Base-by-base conservation (phyloP, 2,888 invertebrate genomes). In the Ophion costatus region DNA sequence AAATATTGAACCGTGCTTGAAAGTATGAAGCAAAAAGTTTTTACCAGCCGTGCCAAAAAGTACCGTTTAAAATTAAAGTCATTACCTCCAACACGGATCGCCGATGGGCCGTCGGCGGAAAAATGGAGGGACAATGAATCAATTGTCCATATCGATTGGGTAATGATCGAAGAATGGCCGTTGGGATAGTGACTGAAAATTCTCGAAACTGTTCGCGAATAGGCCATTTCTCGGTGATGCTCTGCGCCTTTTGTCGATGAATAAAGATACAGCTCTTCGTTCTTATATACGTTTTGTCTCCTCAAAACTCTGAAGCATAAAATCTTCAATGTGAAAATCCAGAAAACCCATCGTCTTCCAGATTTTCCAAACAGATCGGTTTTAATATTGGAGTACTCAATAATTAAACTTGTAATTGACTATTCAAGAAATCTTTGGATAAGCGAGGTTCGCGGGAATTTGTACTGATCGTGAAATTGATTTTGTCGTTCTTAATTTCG, bases 221-320 rank as follows among this genome's bases (percentile, higher is more conserved):
- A 82, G 82, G 85, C 82, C 85, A 79, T 75, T 76, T 24, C 17
- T 57, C 64, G 66, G 70, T 56, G 70, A 80, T 33, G 10, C 22
- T 64, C 33, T 29, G 61, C 66, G 56, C 17, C 22, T 74, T 56
- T 63, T 45, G 61, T 71, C 24, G 33, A 7, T 33, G 38, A 42
- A 64, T 38, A 24, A 9, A 24, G 61, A 69, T 75, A 24, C 20
- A 67, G 56, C 20, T 64, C 20, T 76, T 29, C 2, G 7, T 45
- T 33, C 29, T 29, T 9, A n/a, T 11, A 10, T 22, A 64, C 10
- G 2, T 63, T 78, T 70, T 22, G 7, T 7, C 17, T 71, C 33
- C 17, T 76, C 0, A 56, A 67, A 20, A 10, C 76, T 57, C 33
- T 42, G 56, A 76, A 56, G 51, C 51, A 51, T 51, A 51, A 51